A percentile compares a stretch with the other conserved stretches of the same genome.
These are phyloP conservation scores for Epinephelus fuscoguttatus DNA, from an alignment of 2,113 vertebrate species.

Conservation along the genomic window DNA sequence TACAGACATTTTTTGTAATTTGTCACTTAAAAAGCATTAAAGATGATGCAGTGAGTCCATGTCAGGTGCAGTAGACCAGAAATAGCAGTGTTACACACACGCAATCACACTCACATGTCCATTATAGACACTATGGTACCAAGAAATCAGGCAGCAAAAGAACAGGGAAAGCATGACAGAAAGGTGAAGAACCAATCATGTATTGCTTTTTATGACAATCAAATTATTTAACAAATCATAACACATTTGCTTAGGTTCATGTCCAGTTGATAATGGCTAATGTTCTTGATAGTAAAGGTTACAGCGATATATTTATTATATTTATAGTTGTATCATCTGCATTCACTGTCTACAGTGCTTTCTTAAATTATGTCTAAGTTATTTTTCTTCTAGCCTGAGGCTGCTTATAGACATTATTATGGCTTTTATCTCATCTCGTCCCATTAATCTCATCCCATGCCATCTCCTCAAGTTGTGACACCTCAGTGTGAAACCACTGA, in stretches of 20 bases:
- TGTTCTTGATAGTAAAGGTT: background rate
- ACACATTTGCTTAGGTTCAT: background rate
- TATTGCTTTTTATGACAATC: background rate
- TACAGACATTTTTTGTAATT: too few species aligned
- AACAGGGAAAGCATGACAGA: too few species aligned
- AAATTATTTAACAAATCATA: background rate
- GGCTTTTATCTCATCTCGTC: background rate
- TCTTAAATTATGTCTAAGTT: background rate
- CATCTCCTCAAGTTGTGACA: conserved; percentile 7
- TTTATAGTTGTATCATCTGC: background rate
- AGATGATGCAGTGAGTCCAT: too few species aligned
- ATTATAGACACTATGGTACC: too few species aligned
- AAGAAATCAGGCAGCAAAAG: too few species aligned
- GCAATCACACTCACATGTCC: too few species aligned
- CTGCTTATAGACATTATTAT: background rate
- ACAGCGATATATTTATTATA: background rate
- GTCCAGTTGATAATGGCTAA: background rate
- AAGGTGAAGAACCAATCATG: background rate
- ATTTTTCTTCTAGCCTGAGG: background rate
- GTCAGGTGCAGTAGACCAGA: too few species aligned
- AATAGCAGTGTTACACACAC: too few species aligned
- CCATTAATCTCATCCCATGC: conserved; percentile 15
- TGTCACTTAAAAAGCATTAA: too few species aligned
- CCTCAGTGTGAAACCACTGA: background rate
- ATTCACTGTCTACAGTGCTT: too few species aligned